Conservation (phyloP, 2,113 vertebrate species). For the Alces alces region DNA sequence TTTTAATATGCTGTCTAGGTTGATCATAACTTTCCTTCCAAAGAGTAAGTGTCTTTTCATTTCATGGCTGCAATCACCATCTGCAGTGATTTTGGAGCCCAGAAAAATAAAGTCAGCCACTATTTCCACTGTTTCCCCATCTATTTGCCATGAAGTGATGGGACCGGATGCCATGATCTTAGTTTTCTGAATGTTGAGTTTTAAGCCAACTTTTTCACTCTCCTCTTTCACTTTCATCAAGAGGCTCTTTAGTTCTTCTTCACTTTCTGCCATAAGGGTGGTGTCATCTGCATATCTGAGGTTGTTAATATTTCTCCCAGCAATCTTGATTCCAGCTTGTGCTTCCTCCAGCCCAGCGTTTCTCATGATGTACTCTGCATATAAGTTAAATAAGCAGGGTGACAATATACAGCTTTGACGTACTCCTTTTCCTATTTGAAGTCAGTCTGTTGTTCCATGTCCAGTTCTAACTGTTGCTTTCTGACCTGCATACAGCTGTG, state of each 20-base stretch:
- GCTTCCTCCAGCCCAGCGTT: neutral
- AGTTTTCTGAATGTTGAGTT: neutral
- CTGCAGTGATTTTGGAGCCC: neutral
- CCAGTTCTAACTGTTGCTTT: neutral
- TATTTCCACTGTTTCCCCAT: neutral
- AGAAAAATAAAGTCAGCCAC: rapidly evolving
- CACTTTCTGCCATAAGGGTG: neutral
- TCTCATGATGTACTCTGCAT: neutral
- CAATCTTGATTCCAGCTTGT: neutral
- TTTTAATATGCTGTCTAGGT: neutral
- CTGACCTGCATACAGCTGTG: neutral
- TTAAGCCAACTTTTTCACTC: neutral
- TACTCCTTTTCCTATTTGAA: neutral
- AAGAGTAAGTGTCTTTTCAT: rapidly evolving
- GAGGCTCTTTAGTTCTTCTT: neutral
- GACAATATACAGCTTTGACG: rapidly evolving
- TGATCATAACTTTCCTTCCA: neutral
- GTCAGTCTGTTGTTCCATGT: neutral
- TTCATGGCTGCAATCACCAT: neutral
- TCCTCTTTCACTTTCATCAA: neutral
- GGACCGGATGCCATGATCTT: rapidly evolving
- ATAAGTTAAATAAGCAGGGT: neutral
- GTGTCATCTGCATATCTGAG: neutral
- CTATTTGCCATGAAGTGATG: neutral
- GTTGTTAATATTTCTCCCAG: rapidly evolving